phyloP scores from a whole-genome alignment of 2,113 vertebrate genomes.

The Triplophysa tibetana region DNA sequence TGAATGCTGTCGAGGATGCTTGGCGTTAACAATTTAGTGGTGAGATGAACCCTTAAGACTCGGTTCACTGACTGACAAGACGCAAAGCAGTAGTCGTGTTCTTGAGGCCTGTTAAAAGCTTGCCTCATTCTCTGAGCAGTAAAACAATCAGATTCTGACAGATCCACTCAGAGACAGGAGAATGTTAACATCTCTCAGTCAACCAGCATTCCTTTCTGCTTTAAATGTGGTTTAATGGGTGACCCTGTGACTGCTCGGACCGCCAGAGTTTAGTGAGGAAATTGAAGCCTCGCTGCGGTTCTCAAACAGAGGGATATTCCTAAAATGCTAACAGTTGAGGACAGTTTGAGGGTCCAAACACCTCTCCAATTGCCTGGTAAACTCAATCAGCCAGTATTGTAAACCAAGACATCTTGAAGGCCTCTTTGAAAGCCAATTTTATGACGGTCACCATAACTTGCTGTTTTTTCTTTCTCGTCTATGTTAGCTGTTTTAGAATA shows the following conservation, averaged over 20 bases:
- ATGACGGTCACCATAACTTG: not conserved
- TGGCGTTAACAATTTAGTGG: conserved; percentile 26
- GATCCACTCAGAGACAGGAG: conserved; percentile 43
- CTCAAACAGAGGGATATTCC: conserved; percentile 31
- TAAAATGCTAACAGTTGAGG: conserved; percentile 29
- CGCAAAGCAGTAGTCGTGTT: conserved; percentile 40
- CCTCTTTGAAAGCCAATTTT: not conserved
- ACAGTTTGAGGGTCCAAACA: conserved; percentile 1
- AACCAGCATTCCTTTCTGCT: conserved; percentile 43
- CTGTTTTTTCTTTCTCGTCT: not conserved
- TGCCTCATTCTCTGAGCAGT: conserved; percentile 42
- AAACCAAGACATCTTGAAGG: conserved; percentile 13
- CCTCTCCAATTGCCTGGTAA: conserved; percentile 24
- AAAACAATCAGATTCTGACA: conserved; percentile 47
- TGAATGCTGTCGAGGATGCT: conserved; percentile 23
- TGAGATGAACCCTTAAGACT: conserved; percentile 48
- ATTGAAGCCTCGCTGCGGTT: conserved; percentile 46
- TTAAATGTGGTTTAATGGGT: conserved; percentile 49
- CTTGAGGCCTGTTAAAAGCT: conserved; percentile 48
- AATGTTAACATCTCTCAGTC: conserved; percentile 42
- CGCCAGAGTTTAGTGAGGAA: conserved; percentile 45
- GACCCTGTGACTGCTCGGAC: conserved; percentile 34
- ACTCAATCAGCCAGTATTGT: not conserved
- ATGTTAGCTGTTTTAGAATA: not conserved
- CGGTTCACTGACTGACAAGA: conserved; percentile 53